Percentiles rank a stretch among this genome's conserved stretches.
These are phyloP conservation scores for Eristalis pertinax DNA, from an alignment of 2,888 invertebrate genomes.

Conservation along the genomic window DNA sequence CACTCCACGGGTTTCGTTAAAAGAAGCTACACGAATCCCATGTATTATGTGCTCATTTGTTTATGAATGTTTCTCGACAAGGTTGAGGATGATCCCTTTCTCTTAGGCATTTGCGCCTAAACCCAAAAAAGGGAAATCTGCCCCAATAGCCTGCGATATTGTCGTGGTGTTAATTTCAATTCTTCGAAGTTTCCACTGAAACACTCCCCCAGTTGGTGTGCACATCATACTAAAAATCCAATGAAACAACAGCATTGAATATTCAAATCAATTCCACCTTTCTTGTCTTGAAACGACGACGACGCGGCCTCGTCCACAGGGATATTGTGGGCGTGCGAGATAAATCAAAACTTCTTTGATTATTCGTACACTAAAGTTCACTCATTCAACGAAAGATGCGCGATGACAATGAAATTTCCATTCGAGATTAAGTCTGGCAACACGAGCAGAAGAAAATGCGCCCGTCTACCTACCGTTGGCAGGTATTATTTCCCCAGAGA, in stretches of 20 bases:
- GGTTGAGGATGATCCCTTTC: too few species aligned
- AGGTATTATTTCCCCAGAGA: conserved; percentile 16
- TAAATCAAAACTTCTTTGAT: conserved; percentile 26
- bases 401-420: conserved; percentile 34
- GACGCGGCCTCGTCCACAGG: neutral
- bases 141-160: neutral
- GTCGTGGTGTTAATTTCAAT: neutral
- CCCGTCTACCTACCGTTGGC: neutral
- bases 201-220: neutral
- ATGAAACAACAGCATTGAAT: neutral
- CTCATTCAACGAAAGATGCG: conserved; percentile 6
- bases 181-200: neutral
- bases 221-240: neutral
- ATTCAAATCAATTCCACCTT: neutral
- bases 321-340: neutral
- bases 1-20: too few species aligned
- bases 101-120: neutral
- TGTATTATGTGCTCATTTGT: too few species aligned
- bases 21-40: too few species aligned
- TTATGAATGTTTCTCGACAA: too few species aligned
- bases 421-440: conserved; percentile 28
- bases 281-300: neutral
- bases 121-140: neutral
- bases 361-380: conserved; percentile 5
- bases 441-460: conserved; percentile 23